Evolutionary conservation across 2,797 vertebrate species (phyloP), one percentile per base, ranked within the genome.

Genomic region (Morus bassanus): DNA sequence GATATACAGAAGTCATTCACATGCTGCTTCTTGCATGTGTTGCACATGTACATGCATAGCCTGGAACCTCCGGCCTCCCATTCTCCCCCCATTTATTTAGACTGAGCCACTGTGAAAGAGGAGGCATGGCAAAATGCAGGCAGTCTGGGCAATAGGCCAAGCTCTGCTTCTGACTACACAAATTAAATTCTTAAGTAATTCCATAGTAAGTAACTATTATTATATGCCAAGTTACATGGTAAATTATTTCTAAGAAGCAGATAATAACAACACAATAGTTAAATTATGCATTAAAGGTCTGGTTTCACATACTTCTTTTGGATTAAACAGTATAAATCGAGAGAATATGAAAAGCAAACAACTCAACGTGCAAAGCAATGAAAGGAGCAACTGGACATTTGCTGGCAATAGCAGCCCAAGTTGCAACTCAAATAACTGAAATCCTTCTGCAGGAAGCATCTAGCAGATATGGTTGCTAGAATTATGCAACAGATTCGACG

Each of bases 181-280:
- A 92, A 95, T 91, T 94, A 82, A 95, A 93, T 91, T 91, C 93
- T 80, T n/a, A 53, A 94, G 89, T 68, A 91, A 92, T 95, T 95
- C 95, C 81, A 59, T 7, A 89, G 88, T 72, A 93, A 94, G 84
- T 81, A 86, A 91, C 85, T 94, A 81, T 54, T 93, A 93, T 85
- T 92, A 91, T 67, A 89, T 78, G 85, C 84, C 78, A 97, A 93
- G 84, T 92, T 97, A 93, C 69, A 93, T 11, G 69, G 86, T 83
- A 72, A 92, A 92, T 96, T 95, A 95, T 95, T 95, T 95, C 94
- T 88, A 97, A 97, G 88, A 41, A 95, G 92, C 78, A 96, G 88
- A 91, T 95, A 96, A 91, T 80, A 96, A 93, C 61, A 91, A 81
- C n/a, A 85, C 85, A 90, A 67, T 78, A 48, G 78, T 86, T 89